Evolutionary conservation across 2,888 invertebrate genomes (phyloP).

Genomic region (Platycnemis pennipes): DNA sequence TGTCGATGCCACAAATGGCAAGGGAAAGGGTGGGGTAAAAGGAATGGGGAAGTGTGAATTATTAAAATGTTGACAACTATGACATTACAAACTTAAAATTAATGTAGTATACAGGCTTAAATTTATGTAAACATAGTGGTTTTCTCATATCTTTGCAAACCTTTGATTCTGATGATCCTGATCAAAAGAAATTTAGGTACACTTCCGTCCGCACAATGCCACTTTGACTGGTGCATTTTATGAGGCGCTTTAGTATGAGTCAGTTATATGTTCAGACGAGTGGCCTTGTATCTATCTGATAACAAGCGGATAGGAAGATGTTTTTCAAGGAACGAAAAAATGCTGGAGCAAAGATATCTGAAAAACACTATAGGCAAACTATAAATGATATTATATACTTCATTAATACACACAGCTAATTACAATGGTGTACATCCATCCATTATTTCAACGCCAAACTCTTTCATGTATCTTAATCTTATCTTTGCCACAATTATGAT

Average conservation of each 20-base stretch:
- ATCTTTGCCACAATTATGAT: too few species aligned
- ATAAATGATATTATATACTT: too few species aligned
- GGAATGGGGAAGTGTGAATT: conserved; percentile 40
- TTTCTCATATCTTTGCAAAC: not conserved
- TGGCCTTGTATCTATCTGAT: too few species aligned
- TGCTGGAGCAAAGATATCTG: too few species aligned
- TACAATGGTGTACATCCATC: too few species aligned
- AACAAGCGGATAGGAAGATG: too few species aligned
- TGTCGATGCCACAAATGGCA: conserved; percentile 63
- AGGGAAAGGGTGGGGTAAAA: conserved; percentile 47
- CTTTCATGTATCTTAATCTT: too few species aligned
- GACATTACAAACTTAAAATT: not conserved
- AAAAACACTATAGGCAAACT: not conserved
- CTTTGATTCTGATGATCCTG: too few species aligned
- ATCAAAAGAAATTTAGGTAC: not conserved
- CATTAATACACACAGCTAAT: too few species aligned
- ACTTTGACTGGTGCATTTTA: not conserved
- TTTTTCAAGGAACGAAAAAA: too few species aligned
- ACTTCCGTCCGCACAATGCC: not conserved
- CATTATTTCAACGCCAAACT: too few species aligned
- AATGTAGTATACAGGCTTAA: not conserved
- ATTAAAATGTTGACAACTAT: conserved; percentile 41
- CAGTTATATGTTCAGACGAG: not conserved
- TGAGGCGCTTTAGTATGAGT: not conserved
- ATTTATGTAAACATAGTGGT: not conserved